Evolutionary conservation across 2,797 vertebrate species (phyloP), one percentile per base, ranked within the genome.

Genomic region (Anabas testudineus): DNA sequence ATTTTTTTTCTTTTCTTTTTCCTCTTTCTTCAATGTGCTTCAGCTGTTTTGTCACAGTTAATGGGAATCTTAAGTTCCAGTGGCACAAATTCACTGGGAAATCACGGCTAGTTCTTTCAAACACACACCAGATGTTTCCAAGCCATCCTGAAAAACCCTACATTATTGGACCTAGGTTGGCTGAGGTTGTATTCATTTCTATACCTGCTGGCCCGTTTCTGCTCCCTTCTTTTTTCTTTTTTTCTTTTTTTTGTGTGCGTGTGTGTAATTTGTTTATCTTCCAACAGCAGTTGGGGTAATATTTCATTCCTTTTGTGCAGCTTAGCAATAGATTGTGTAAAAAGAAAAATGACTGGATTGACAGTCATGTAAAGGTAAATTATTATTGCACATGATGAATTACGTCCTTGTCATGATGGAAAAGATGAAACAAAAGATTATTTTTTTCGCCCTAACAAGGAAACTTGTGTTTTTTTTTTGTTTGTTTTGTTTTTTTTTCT

Each of bases 221-320:
- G 57, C 36, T 53, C 26, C 21, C 39, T 59, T 71, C 54, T 24
- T 59, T 71, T 54, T 24, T 26, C 61, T 62, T 46, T 55, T 36
- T 64, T 39, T 60, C 37, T 58, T 57, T 51, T 43, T 51, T 19
- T 43, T 45, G 68, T 68, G 34, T 71, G 34, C 68, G 56, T 58
- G 45, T 61, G 80, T 78, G 67, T 79, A 19, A 80, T 90, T 76
- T 71, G 22, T 82, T 83, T 83, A 34, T 67, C 39, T 74, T 70
- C 70, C 62, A 67, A 67, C 30, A 71, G 58, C 19, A 14, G 26
- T 51, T 67, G 58, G 72, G 73, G 49, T 74, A 55, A 36, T 60
- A 57, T 78, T 88, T 82, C 87, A 90, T 91, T 92, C 90, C 88
- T 83, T 80, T 78, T 75, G 81, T 60, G 83, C 87, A 85, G 72